Conservation (phyloP, 1,140 invertebrate species). For the Cotesia glomerata region DNA sequence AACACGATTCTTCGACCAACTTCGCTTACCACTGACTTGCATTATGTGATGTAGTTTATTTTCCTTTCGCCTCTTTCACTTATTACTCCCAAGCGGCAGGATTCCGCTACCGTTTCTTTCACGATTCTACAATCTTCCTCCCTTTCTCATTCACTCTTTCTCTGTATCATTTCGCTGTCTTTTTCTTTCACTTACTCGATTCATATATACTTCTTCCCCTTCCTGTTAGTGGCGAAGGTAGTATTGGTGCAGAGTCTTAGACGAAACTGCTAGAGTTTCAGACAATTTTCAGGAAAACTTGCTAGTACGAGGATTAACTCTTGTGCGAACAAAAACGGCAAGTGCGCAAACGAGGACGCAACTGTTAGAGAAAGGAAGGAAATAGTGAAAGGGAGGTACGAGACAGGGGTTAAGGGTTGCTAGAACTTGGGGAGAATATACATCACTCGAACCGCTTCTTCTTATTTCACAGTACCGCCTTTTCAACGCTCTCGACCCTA, state of each 20-base stretch:
- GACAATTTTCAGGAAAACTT: slow-evolving; percentile 45
- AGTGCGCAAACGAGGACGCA: slow-evolving; percentile 20
- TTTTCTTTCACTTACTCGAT: slow-evolving; percentile 8
- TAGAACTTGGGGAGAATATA: slow-evolving; percentile 38
- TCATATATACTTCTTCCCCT: not conserved
- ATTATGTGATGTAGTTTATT: slow-evolving; percentile 47
- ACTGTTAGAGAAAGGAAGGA: slow-evolving; percentile 2
- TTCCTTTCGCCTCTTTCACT: slow-evolving; percentile 40
- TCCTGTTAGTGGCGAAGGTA: not conserved
- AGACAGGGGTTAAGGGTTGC: slow-evolving; percentile 22
- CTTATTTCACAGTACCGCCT: slow-evolving; percentile 17
- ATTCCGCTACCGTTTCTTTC: not conserved
- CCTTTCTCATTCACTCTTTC: not conserved
- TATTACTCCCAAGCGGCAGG: slow-evolving; percentile 23
- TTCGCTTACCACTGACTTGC: slow-evolving; percentile 27
- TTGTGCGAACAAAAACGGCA: slow-evolving; percentile 42
- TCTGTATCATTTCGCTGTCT: not conserved
- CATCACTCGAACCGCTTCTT: slow-evolving; percentile 40
- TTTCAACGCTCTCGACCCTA: slow-evolving; percentile 25
- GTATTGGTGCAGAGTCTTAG: slow-evolving; percentile 12
- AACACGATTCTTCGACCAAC: slow-evolving; percentile 7
- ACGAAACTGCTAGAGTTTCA: slow-evolving; percentile 32
- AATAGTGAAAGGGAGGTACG: not conserved
- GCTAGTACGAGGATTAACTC: slow-evolving; percentile 45
- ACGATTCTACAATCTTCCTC: not conserved